Evolutionary conservation across 2,113 vertebrate genomes (phyloP).

Genomic region (Amblyopsis rosae): DNA sequence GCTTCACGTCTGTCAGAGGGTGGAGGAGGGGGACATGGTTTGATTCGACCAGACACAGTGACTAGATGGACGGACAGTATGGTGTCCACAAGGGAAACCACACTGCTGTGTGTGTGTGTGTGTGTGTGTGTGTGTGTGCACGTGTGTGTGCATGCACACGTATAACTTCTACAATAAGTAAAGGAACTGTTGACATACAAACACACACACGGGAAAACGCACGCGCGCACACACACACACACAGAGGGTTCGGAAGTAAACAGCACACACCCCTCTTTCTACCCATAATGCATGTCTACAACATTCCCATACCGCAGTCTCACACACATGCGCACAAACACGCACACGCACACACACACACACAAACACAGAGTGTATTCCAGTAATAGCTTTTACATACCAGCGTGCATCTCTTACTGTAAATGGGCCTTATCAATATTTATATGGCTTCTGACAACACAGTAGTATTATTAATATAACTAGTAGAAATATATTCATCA

Average conservation of each 20-base stretch:
- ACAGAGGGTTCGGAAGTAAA: neutral
- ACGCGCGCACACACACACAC: neutral
- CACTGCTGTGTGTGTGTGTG: neutral
- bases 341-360: conserved; percentile 10
- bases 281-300: neutral
- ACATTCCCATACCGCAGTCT: neutral
- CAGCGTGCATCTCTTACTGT: conserved; percentile 9
- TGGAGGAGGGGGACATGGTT: no score
- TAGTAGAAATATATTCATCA: neutral
- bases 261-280: neutral
- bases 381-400: conserved; percentile 40
- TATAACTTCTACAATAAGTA: neutral
- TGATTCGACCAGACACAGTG: no score
- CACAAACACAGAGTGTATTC: conserved; percentile 13
- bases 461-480: neutral
- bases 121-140: neutral
- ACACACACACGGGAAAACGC: conserved; percentile 6
- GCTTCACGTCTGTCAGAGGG: no score
- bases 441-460: neutral
- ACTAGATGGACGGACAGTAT: neutral
- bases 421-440: neutral
- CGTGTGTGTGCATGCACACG: neutral
- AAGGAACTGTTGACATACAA: neutral
- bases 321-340: neutral
- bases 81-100: no score